These are phyloP conservation scores for Anaspis maculata DNA, from an alignment of 2,888 invertebrate genomes.

Conservation along the genomic window DNA sequence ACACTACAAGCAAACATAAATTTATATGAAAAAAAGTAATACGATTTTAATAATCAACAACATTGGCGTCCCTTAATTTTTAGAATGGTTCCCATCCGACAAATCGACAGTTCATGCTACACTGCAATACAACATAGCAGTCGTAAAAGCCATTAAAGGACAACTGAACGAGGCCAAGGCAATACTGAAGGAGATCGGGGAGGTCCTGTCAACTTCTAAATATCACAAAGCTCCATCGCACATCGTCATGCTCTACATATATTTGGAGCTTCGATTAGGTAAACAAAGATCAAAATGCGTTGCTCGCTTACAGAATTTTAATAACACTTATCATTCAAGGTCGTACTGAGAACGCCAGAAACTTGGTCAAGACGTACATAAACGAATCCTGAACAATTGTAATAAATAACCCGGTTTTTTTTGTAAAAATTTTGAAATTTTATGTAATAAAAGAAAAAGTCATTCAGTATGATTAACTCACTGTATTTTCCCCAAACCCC, in stretches of 20 bases:
- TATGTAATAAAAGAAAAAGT: no score
- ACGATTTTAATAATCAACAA: slow-evolving; percentile 3
- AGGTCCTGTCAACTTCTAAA: slow-evolving; percentile 44
- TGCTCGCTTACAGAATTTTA: no score
- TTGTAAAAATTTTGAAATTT: no score
- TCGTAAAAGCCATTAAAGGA: slow-evolving; percentile 64
- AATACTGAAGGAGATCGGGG: slow-evolving; percentile 46
- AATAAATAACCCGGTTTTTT: no score
- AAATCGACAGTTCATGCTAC: slow-evolving; percentile 59
- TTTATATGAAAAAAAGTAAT: slow-evolving; percentile 3
- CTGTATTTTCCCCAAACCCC: no score
- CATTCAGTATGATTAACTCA: no score
- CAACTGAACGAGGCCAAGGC: slow-evolving; percentile 56
- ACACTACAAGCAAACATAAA: no score
- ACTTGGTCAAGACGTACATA: no score
- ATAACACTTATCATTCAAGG: no score
- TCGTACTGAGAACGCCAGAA: no score
- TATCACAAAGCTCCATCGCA: slow-evolving; percentile 50
- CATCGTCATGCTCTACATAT: slow-evolving; percentile 56
- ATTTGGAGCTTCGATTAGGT: slow-evolving; percentile 58
- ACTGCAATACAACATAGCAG: slow-evolving; percentile 70
- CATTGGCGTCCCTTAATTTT: slow-evolving; percentile 12
- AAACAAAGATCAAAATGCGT: no score
- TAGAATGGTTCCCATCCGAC: slow-evolving; percentile 57
- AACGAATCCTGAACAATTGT: no score